Conservation (phyloP, 2,113 vertebrate species). For the Ceratotherium simum region DNA sequence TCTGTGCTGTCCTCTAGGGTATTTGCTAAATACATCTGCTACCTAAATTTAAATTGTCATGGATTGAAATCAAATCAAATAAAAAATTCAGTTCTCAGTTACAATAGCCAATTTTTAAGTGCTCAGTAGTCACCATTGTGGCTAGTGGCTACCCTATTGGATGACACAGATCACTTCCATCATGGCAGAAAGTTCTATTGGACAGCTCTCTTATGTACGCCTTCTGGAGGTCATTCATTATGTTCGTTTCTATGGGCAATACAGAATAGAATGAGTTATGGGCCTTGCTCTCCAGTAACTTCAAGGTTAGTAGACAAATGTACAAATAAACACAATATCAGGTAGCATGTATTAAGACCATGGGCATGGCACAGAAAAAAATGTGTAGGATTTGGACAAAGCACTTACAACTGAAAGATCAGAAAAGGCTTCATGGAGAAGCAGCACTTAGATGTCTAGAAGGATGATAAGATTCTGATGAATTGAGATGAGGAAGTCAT, state of each 20-base stretch:
- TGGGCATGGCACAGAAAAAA: not conserved
- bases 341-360: not conserved
- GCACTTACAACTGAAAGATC: not conserved
- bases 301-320: constrained; percentile 1
- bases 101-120: not conserved
- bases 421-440: not conserved
- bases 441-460: not conserved
- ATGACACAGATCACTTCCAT: not conserved
- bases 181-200: rapidly evolving
- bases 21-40: not conserved
- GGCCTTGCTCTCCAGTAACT: not conserved
- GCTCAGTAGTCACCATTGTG: not conserved
- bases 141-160: too few species aligned
- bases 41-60: not conserved
- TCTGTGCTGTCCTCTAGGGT: not conserved
- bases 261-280: not conserved
- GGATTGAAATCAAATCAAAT: not conserved
- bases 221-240: not conserved
- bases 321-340: not conserved
- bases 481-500: not conserved
- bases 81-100: not conserved
- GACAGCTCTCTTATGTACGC: rapidly evolving
- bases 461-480: not conserved
- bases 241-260: not conserved
- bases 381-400: not conserved